Evolutionary conservation across 2,797 vertebrate species (phyloP), one percentile per base, ranked within the genome.

Genomic region (Borostomias antarcticus): DNA sequence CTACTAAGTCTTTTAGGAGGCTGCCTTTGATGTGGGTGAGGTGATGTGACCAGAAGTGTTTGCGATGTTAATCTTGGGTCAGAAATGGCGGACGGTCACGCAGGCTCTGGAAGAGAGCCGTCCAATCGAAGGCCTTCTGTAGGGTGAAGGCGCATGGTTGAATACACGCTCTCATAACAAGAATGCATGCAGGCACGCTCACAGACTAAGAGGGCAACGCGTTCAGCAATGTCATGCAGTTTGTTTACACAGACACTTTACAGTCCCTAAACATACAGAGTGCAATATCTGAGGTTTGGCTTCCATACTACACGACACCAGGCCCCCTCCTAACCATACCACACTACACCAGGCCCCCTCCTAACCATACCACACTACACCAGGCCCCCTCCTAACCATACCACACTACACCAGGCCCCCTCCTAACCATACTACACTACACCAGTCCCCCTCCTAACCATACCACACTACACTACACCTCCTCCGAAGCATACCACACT

Each of bases 1-100:
- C 83, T 85, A 89, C 84, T 61, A 83, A 86, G 89, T 88, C 83
- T 86, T 89, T 88, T 85, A 87, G 73, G 67, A 88, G 74, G 81
- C 75, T 65, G 75, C 79, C 87, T 92, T 93, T 92, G 90, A 92
- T 91, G 90, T 91, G 83, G 81, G 89, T 89, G 89, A 92, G 85
- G 88, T 92, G 89, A 90, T 89, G 86, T 86, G 86, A 85, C 86
- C 82, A 78, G 84, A 85, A 83, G 85, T 88, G 88, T 89, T 91
- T 87, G 90, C 88, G 88, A 89, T 83, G 86, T 83, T 90, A 90
- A 91, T 90, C 85, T 88, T 76, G 82, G 73, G 43, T 62, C 72
- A 33, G 78, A 84, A 81, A 85, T 84, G 70, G 80, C 77, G 74
- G 73, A 43, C 75, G 79, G 71, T 82, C 68, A 61, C 58, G 68